Evolutionary conservation across 2,888 invertebrate species (phyloP).

Genomic region (Diloba caeruleocephala): DNA sequence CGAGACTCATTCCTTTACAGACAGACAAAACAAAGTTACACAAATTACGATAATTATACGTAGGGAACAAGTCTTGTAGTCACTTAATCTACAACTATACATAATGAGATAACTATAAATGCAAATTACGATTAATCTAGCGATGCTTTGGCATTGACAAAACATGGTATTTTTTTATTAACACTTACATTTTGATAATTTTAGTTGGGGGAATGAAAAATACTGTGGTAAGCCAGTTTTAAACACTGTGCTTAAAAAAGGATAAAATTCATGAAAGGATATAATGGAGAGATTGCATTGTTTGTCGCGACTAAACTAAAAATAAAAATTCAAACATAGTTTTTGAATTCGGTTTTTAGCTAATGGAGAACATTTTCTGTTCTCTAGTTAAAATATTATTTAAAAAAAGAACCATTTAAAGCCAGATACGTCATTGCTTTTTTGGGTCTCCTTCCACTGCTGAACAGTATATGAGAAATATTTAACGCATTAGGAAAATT

Average conservation of each 20-base stretch:
- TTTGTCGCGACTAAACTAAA: too few species aligned
- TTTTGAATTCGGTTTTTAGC: too few species aligned
- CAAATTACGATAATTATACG: slow-evolving; percentile 75
- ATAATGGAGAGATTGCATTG: too few species aligned
- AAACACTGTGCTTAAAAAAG: slow-evolving; percentile 30
- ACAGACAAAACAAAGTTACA: slow-evolving; percentile 72
- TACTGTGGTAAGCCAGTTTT: slow-evolving; percentile 47
- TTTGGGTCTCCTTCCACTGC: too few species aligned
- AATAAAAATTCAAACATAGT: too few species aligned
- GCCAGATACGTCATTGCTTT: too few species aligned
- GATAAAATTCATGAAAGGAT: too few species aligned
- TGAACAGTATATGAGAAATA: too few species aligned
- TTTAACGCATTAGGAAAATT: too few species aligned
- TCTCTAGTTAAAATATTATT: too few species aligned
- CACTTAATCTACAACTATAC: slow-evolving; percentile 82
- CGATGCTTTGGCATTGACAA: slow-evolving; percentile 89
- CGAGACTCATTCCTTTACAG: slow-evolving; percentile 82
- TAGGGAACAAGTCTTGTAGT: slow-evolving; percentile 88
- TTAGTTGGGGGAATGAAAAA: slow-evolving; percentile 52
- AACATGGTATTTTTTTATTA: slow-evolving; percentile 79
- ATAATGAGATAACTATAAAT: slow-evolving; percentile 89
- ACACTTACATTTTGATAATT: slow-evolving; percentile 53
- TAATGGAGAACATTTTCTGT: too few species aligned
- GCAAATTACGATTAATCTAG: slow-evolving; percentile 87
- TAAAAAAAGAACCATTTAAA: too few species aligned